Percentiles rank a stretch among this genome's conserved stretches.
phyloP scores from a whole-genome alignment of 2,888 invertebrate species.

The Ormyrus nitidulus region DNA sequence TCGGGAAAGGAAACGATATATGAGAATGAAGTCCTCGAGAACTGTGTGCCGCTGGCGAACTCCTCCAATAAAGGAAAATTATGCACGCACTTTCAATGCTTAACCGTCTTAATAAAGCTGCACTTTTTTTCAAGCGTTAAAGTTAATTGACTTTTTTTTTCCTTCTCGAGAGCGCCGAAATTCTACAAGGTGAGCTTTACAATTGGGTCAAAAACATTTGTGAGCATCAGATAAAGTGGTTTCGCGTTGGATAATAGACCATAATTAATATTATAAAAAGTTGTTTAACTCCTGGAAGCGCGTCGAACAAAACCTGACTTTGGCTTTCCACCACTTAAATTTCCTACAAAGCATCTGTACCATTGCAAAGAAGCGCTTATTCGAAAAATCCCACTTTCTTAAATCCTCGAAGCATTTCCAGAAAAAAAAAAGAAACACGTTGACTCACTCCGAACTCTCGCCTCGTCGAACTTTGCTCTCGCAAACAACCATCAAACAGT shows the following conservation, averaged over 20 bases:
- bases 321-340: no score
- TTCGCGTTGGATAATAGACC: no score
- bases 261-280: no score
- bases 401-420: no score
- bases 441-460: no score
- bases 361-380: no score
- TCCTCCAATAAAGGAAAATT: conserved; percentile 10
- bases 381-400: no score
- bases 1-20: conserved; percentile 38
- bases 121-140: background rate
- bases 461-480: no score
- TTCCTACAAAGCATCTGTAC: no score
- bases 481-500: background rate
- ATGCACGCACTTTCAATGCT: background rate
- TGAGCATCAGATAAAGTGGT: background rate
- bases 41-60: conserved; percentile 10
- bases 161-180: background rate
- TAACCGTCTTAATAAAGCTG: background rate
- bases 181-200: conserved; percentile 1
- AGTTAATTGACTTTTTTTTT: conserved; percentile 5
- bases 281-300: no score
- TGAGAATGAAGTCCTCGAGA: conserved; percentile 29
- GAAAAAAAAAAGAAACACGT: no score
- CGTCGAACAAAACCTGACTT: no score
- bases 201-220: conserved; percentile 15